Conservation (phyloP, 2,113 vertebrate genomes). For the Psettodes erumei region DNA sequence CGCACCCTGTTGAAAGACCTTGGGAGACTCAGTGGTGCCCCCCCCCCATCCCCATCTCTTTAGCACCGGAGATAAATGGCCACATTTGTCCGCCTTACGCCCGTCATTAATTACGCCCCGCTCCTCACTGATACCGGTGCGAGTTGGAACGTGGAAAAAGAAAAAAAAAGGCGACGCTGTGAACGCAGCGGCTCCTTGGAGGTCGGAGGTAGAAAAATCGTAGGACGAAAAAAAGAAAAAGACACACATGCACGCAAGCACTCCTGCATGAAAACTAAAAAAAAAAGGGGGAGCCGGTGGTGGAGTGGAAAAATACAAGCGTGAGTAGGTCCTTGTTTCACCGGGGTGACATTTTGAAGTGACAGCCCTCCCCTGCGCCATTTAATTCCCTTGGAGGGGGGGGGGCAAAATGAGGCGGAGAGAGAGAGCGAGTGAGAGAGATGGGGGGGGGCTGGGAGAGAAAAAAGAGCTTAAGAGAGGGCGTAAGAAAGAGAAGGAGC, state of each 20-base stretch:
- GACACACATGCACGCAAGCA: conserved; percentile 25
- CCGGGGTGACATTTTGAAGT: conserved; percentile 75
- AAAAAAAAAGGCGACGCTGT: too few relatives aligned
- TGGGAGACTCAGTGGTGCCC: conserved; percentile 42
- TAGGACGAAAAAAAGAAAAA: conserved; percentile 22
- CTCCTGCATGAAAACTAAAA: too few relatives aligned
- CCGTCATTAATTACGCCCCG: conserved; percentile 75
- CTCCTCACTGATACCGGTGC: conserved; percentile 61
- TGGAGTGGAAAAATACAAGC: conserved; percentile 62
- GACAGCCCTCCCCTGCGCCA: conserved; percentile 69
- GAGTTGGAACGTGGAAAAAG: conserved; percentile 36
- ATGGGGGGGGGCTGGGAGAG: conserved; percentile 6
- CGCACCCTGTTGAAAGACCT: conserved; percentile 47
- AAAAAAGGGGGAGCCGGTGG: conserved; percentile 23
- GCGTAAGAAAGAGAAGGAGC: conserved; percentile 36
- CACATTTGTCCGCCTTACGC: conserved; percentile 65
- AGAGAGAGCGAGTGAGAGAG: conserved; percentile 23
- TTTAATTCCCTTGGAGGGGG: conserved; percentile 68
- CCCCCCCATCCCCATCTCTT: conserved; percentile 56
- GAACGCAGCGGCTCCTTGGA: conserved; percentile 3
- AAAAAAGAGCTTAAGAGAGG: conserved; percentile 34
- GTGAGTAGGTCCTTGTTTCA: conserved; percentile 74
- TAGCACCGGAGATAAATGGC: conserved; percentile 67
- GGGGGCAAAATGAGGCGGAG: conserved; percentile 46
- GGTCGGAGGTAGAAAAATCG: conserved; percentile 33